phyloP scores from a whole-genome alignment of 1,140 invertebrate genomes.

The Cydia strobilella region DNA sequence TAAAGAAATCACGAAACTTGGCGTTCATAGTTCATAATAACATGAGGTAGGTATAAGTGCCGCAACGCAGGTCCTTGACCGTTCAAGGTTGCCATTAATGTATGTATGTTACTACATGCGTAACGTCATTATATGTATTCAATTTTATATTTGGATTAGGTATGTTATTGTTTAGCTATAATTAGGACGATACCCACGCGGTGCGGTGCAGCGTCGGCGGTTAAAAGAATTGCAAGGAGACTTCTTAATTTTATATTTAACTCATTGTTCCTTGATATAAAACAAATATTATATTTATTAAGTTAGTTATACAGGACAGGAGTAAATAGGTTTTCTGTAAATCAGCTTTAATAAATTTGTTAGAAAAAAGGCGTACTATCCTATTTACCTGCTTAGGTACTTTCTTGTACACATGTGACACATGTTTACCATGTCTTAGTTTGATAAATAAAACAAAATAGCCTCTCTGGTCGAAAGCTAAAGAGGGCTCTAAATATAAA shows the following conservation, averaged over 20 bases:
- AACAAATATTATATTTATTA: no score
- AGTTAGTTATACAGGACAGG: no score
- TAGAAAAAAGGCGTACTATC: no score
- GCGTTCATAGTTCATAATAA: slow-evolving; percentile 25
- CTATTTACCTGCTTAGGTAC: no score
- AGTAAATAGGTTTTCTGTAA: no score
- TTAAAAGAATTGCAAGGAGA: neutral
- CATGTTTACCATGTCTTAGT: neutral
- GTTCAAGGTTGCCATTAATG: slow-evolving; percentile 51
- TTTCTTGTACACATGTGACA: no score
- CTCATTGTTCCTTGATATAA: no score
- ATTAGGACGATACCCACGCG: slow-evolving; percentile 30
- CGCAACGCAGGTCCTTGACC: slow-evolving; percentile 54
- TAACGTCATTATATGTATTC: slow-evolving; percentile 51
- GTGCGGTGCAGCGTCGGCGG: slow-evolving; percentile 20
- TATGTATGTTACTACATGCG: slow-evolving; percentile 36
- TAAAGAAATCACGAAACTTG: slow-evolving; percentile 27
- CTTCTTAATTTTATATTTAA: neutral
- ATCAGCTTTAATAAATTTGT: no score
- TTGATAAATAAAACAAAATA: neutral
- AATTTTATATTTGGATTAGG: slow-evolving; percentile 56
- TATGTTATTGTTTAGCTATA: slow-evolving; percentile 55
- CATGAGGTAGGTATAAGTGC: neutral
- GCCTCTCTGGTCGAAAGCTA: neutral
- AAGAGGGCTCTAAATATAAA: neutral